phyloP scores from a whole-genome alignment of 64 coral and sea anemone species.

The Anthopleura sola region DNA sequence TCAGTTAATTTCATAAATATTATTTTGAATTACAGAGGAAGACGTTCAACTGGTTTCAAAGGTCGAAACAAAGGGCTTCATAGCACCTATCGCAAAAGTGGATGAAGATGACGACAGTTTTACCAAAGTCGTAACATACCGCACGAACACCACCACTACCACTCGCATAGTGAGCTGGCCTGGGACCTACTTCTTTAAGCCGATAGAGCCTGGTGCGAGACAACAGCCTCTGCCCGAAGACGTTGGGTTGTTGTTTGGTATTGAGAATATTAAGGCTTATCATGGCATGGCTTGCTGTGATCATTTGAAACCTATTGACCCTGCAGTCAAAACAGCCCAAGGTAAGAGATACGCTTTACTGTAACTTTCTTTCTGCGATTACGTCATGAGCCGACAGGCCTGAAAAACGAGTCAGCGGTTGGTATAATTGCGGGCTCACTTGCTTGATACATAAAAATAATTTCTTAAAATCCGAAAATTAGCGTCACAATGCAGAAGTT shows the following conservation, averaged over 20 bases:
- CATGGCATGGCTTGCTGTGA: constrained; percentile 29
- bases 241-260: constrained; percentile 17
- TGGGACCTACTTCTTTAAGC: constrained; percentile 35
- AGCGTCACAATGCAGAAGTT: too few relatives aligned
- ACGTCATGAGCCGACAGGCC: too few relatives aligned
- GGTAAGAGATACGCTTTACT: constrained; percentile 19
- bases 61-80: not conserved
- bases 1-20: too few relatives aligned
- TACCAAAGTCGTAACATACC: constrained; percentile 10
- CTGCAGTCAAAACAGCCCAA: constrained; percentile 31
- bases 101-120: constrained; percentile 11
- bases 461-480: too few relatives aligned
- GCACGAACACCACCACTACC: constrained; percentile 6
- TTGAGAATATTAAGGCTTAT: constrained; percentile 21
- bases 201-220: constrained; percentile 26
- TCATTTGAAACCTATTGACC: constrained; percentile 34
- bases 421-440: too few relatives aligned
- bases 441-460: too few relatives aligned
- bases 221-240: constrained; percentile 18
- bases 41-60: not conserved
- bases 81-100: not conserved
- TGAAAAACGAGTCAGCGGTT: too few relatives aligned
- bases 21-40: not conserved
- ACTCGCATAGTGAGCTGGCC: constrained; percentile 29
- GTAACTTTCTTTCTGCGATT: not conserved